A percentile compares a stretch with the other conserved stretches of the same genome.
phyloP scores from a whole-genome alignment of 2,888 invertebrate genomes.

The Eupithecia subfuscata region DNA sequence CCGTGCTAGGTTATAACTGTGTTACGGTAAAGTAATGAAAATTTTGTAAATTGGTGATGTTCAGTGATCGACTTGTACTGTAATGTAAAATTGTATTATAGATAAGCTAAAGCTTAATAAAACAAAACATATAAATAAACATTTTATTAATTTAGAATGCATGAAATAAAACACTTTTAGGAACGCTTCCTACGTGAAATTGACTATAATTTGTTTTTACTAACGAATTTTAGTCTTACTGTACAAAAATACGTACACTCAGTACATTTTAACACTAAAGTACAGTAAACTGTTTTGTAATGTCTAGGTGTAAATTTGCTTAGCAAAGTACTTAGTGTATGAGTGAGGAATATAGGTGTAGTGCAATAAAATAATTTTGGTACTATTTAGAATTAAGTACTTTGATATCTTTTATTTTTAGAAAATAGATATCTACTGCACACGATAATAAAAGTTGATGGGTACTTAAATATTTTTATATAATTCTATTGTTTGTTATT shows the following conservation, averaged over 20 bases:
- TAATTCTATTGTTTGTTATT: slow-evolving; percentile 1
- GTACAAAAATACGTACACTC: background rate
- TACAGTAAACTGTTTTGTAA: slow-evolving; percentile 21
- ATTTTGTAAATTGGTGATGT: no score
- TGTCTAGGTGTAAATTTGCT: slow-evolving; percentile 20
- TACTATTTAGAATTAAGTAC: slow-evolving; percentile 9
- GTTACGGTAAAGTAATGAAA: no score
- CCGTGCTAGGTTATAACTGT: no score
- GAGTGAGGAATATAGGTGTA: background rate
- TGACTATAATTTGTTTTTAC: background rate
- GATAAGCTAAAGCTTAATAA: no score
- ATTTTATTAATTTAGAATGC: no score
- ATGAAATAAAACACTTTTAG: background rate
- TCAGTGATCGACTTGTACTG: no score
- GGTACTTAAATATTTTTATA: background rate
- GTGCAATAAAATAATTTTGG: slow-evolving; percentile 4
- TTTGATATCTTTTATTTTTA: background rate
- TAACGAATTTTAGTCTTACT: background rate
- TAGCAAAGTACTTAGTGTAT: slow-evolving; percentile 12
- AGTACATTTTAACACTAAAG: slow-evolving; percentile 5
- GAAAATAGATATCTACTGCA: background rate
- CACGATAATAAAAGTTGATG: background rate
- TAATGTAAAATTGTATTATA: no score
- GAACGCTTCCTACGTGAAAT: background rate
- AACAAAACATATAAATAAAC: no score